Conservation (phyloP, 30 jellyfish, hydroid and myxozoan genomes). For the Morbakka virulenta region DNA sequence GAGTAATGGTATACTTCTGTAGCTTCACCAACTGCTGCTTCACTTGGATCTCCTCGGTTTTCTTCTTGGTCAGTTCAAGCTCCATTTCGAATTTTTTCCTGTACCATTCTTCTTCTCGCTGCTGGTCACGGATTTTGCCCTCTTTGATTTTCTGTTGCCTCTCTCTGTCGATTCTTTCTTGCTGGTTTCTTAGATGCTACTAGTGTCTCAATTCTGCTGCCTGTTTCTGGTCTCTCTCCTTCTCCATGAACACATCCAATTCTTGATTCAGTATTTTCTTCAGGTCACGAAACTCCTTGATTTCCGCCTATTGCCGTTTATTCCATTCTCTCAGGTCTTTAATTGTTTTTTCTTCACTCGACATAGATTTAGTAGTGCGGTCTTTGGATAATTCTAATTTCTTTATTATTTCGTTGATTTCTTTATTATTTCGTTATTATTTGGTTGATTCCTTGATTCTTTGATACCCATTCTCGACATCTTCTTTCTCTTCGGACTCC, state of each 20-base stretch:
- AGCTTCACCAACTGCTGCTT: slow-evolving; percentile 30
- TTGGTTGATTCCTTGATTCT: neutral
- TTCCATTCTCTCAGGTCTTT: slow-evolving; percentile 41
- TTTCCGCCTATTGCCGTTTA: slow-evolving; percentile 29
- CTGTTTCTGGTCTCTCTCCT: no score
- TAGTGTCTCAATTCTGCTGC: no score
- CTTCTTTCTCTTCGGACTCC: slow-evolving; percentile 6
- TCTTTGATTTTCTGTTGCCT: slow-evolving; percentile 36
- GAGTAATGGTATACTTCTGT: slow-evolving; percentile 38
- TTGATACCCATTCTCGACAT: neutral
- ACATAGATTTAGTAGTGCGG: slow-evolving; percentile 1
- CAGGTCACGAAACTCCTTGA: slow-evolving; percentile 2
- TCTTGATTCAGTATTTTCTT: slow-evolving; percentile 37
- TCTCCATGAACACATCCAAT: slow-evolving; percentile 13
- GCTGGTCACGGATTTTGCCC: slow-evolving; percentile 6
- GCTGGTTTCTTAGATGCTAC: no score
- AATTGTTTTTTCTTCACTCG: slow-evolving; percentile 1
- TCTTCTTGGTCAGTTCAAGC: slow-evolving; percentile 1
- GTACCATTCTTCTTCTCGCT: slow-evolving; percentile 16
- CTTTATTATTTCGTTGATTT: slow-evolving; percentile 14
- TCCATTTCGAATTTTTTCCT: neutral
- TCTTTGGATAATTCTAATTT: no score
- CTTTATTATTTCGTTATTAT: neutral
- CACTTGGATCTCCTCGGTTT: slow-evolving; percentile 1
- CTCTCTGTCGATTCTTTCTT: neutral